Conservation (phyloP, 2,888 invertebrate genomes). For the Leptinotarsa rubiginosa region DNA sequence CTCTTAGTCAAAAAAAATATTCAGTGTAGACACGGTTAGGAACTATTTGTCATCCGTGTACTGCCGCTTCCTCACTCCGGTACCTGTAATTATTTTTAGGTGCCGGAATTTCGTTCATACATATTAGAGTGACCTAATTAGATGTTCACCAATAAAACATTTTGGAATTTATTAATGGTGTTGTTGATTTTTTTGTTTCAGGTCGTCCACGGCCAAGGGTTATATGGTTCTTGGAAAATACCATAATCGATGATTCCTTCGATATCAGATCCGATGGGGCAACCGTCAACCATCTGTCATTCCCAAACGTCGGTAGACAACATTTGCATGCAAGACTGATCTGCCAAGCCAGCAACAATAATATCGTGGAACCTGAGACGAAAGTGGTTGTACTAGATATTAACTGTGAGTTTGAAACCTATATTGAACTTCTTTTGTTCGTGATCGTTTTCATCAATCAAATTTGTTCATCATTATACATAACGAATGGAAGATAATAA, state of each 20-base stretch:
- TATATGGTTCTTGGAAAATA: slow-evolving; percentile 88
- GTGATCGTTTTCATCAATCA: neutral
- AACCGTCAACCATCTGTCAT: slow-evolving; percentile 83
- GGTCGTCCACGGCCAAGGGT: slow-evolving; percentile 83
- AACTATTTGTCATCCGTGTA: no score
- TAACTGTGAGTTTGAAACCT: slow-evolving; percentile 80
- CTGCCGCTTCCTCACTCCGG: no score
- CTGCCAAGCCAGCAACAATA: slow-evolving; percentile 90
- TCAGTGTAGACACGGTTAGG: no score
- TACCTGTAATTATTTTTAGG: no score
- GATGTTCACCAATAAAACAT: no score
- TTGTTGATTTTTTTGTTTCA: slow-evolving; percentile 58
- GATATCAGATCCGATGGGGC: slow-evolving; percentile 77
- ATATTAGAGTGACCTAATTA: no score
- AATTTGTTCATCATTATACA: neutral
- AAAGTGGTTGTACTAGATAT: slow-evolving; percentile 85
- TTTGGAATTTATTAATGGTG: no score
- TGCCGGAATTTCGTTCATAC: no score
- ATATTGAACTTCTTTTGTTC: neutral
- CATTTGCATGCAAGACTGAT: slow-evolving; percentile 86
- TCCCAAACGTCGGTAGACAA: slow-evolving; percentile 83
- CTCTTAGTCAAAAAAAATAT: no score
- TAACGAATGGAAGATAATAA: no score
- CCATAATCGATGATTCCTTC: slow-evolving; percentile 85
- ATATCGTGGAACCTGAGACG: slow-evolving; percentile 81